phyloP scores from a whole-genome alignment of 2,113 vertebrate species.

The Taurulus bubalis region DNA sequence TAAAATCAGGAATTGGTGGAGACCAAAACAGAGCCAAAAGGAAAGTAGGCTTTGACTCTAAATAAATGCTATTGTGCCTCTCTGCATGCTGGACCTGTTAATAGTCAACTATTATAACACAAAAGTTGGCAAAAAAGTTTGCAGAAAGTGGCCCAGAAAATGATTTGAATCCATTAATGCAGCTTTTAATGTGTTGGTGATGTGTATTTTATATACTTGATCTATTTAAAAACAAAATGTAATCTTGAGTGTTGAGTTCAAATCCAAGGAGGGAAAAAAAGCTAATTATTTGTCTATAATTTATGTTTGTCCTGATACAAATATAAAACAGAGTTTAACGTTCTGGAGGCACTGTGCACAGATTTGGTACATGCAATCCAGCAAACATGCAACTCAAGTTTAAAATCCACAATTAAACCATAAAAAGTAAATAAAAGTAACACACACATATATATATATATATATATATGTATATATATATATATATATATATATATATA shows the following conservation, averaged over 20 bases:
- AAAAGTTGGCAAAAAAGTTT: too few relatives aligned
- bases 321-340: conserved; percentile 24
- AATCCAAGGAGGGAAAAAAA: conserved; percentile 9
- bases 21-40: conserved; percentile 4
- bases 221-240: conserved; percentile 22
- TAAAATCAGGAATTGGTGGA: neutral
- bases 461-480: neutral
- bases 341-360: conserved; percentile 26
- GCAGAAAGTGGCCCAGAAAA: too few relatives aligned
- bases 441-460: too few relatives aligned
- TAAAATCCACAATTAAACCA: neutral
- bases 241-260: conserved; percentile 53
- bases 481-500: neutral
- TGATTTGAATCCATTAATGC: neutral
- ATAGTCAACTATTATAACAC: neutral
- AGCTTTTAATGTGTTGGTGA: conserved; percentile 19
- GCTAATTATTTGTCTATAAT: neutral
- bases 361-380: conserved; percentile 44
- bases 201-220: neutral
- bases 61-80: neutral
- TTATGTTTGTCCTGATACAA: neutral
- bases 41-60: neutral
- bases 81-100: neutral
- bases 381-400: conserved; percentile 49
- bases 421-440: neutral